Conservation (phyloP, 2,797 vertebrate genomes). For the Hypotaenidia okinawae region DNA sequence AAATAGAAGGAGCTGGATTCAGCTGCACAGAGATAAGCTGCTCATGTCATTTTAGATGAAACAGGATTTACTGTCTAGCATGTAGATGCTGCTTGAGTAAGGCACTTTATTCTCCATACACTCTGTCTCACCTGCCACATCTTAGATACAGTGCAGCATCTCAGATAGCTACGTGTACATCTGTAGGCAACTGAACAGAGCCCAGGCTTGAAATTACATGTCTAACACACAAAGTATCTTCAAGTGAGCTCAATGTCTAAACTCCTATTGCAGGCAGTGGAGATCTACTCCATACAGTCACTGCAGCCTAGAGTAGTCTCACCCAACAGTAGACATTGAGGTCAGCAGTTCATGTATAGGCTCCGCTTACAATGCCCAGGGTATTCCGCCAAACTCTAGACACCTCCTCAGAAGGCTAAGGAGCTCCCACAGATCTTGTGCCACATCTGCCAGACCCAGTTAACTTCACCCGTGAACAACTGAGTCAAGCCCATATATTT, state of each 20-base stretch:
- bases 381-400: background rate
- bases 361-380: background rate
- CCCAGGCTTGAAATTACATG: background rate
- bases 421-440: background rate
- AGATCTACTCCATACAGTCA: background rate
- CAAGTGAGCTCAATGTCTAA: background rate
- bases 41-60: background rate
- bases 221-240: background rate
- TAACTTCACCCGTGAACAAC: background rate
- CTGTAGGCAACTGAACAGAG: background rate
- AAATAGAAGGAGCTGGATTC: background rate
- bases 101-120: background rate
- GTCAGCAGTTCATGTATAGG: background rate
- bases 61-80: background rate
- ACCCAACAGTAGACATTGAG: background rate
- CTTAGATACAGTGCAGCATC: background rate
- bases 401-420: background rate
- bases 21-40: background rate
- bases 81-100: background rate
- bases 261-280: background rate
- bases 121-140: background rate
- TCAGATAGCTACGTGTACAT: background rate
- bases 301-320: background rate
- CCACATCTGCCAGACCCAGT: background rate
- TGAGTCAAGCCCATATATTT: background rate